Percentiles rank a stretch among this genome's conserved stretches.
These are phyloP conservation scores for Xylota segnis DNA, from an alignment of 2,888 invertebrate genomes.

Conservation along the genomic window DNA sequence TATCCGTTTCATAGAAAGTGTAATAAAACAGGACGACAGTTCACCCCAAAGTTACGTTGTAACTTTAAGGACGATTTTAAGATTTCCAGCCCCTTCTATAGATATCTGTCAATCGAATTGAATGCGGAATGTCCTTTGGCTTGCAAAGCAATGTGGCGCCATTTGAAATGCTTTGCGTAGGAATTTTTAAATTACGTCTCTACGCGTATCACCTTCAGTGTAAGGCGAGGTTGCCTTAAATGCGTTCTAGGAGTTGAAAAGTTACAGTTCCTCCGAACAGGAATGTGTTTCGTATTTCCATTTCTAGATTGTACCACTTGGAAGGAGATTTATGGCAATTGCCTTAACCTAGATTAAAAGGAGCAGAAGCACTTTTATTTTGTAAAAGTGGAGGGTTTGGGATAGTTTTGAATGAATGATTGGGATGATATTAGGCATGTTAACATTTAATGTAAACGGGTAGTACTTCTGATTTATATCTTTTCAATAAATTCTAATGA, in stretches of 20 bases:
- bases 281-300: constrained; percentile 49
- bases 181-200: constrained; percentile 67
- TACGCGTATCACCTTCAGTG: constrained; percentile 57
- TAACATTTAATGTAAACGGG: background rate
- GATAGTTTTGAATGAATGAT: constrained; percentile 44
- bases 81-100: constrained; percentile 42
- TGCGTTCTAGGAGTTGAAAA: constrained; percentile 54
- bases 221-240: constrained; percentile 32
- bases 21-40: constrained; percentile 62
- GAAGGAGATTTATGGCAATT: constrained; percentile 58
- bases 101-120: constrained; percentile 63
- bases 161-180: constrained; percentile 59
- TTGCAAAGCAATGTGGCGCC: constrained; percentile 64
- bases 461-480: background rate
- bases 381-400: background rate
- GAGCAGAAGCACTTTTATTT: constrained; percentile 42
- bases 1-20: constrained; percentile 46
- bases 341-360: constrained; percentile 63
- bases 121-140: constrained; percentile 45
- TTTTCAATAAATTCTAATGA: background rate
- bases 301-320: constrained; percentile 55
- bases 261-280: constrained; percentile 26
- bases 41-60: constrained; percentile 46
- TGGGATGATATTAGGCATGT: constrained; percentile 31
- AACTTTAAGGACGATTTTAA: constrained; percentile 63